Evolutionary conservation across 1,140 invertebrate genomes (phyloP).

Genomic region (Pygmarrhopalites habei): DNA sequence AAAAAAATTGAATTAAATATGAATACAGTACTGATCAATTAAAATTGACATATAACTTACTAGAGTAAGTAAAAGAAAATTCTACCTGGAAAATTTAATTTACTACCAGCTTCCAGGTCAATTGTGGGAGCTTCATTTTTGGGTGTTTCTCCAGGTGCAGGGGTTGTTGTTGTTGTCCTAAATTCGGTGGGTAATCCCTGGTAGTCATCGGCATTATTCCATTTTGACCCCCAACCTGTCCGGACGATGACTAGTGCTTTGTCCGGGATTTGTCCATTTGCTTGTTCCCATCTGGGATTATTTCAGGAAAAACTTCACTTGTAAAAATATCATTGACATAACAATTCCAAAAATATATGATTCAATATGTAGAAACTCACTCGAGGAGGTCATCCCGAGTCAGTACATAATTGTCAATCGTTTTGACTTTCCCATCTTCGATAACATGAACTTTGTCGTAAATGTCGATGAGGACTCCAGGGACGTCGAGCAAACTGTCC

Average conservation of each 20-base stretch:
- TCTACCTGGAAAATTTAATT: constrained; percentile 43
- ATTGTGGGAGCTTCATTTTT: neutral
- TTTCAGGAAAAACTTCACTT: neutral
- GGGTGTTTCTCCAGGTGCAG: too few relatives aligned
- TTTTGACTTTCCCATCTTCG: neutral
- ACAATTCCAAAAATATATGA: neutral
- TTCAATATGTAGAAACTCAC: neutral
- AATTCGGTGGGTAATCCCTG: neutral
- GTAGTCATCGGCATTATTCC: constrained; percentile 37
- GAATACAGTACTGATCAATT: too few relatives aligned
- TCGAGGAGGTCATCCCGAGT: neutral
- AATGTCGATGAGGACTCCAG: constrained; percentile 41
- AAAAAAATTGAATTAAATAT: neutral
- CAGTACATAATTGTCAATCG: neutral
- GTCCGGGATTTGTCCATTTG: constrained; percentile 45
- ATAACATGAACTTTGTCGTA: neutral
- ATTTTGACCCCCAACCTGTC: constrained; percentile 50
- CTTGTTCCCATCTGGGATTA: constrained; percentile 44
- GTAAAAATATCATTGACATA: neutral
- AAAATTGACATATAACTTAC: neutral
- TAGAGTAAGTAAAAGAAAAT: neutral
- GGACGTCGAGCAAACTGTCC: constrained; percentile 50
- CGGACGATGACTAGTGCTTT: constrained; percentile 48
- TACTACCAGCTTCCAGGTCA: neutral
- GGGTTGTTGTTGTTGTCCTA: neutral